Conservation (phyloP, 2,797 vertebrate species). For the Hyperoplus immaculatus region DNA sequence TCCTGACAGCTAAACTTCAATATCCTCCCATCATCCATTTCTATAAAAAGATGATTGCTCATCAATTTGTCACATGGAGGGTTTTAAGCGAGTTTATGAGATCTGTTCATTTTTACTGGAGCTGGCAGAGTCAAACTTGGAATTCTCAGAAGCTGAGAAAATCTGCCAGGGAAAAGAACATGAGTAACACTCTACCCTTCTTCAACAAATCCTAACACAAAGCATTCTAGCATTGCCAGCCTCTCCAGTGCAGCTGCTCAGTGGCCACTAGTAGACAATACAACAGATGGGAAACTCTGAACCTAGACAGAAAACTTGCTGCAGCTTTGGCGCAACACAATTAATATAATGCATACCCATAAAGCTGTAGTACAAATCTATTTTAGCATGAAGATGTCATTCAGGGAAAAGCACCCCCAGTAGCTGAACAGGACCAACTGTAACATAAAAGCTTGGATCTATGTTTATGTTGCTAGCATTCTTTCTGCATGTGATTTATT, state of each 20-base stretch:
- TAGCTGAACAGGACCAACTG: neutral
- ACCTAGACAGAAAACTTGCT: conserved; percentile 11
- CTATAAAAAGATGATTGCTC: conserved; percentile 4
- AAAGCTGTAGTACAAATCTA: neutral
- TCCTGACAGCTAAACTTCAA: neutral
- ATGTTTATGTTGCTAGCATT: neutral
- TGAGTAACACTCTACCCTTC: conserved; percentile 19
- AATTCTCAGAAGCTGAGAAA: conserved; percentile 38
- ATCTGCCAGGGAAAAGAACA: conserved; percentile 54
- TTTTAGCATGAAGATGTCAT: neutral
- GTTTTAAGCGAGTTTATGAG: neutral
- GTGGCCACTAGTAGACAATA: conserved; percentile 10
- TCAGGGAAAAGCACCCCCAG: conserved; percentile 1
- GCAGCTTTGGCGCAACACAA: conserved; percentile 28
- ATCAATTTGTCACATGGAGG: neutral
- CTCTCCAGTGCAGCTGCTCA: conserved; percentile 22
- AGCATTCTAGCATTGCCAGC: conserved; percentile 11
- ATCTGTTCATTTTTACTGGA: conserved; percentile 23
- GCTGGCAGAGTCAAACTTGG: conserved; percentile 15
- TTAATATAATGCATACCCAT: neutral
- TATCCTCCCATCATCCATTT: neutral
- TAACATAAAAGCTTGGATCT: conserved; percentile 13
- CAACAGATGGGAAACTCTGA: conserved; percentile 34
- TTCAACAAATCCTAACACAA: conserved; percentile 18
- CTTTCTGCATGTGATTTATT: conserved; percentile 12